Base-by-base conservation (phyloP, 1,140 invertebrate species). In the Campoletis sonorensis region DNA sequence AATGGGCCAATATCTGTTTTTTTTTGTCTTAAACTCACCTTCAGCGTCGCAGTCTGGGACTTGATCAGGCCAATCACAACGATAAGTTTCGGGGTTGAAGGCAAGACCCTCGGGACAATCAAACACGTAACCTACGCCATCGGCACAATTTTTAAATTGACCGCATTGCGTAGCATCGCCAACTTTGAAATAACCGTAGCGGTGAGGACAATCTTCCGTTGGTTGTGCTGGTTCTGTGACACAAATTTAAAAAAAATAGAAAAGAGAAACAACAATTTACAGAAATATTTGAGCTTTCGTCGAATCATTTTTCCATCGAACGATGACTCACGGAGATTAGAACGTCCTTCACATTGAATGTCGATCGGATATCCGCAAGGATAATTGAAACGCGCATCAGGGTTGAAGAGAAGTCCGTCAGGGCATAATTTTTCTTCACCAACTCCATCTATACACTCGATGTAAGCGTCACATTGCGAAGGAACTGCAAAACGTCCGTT, bases 1-100 rank as follows among this genome's bases (percentile, higher is more conserved):
- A 54, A 54, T n/a, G 16, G 16, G 51, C 18, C 1, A 54, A 54
- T 4, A 54, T n/a, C 15, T 18, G 15, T 10, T 45, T 45, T 33
- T 68, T 33, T 33, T 0, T 1, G 30, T 8, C 37, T 33, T 4
- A 0, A 7, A 70, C 81, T 86, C 90, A 95, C 95, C 94, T 94
- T 97, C 96, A 70, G 95, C 95, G 87, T 97, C 95, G 86, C 96
- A 97, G 73, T 95, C 94, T 1, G 92, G 86, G 3, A 96, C 96
- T 84, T 96, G 93, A 91, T 97, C 97, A 0, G 96, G 96, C 97
- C 97, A 98, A 83, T 97, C 96, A 88, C 97, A 98, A 49, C 95
- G 93, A 85, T 96, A 96, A 3, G 91, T 94, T 68, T 95, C 94
- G 10, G 94, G 92, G 87, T 96, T 96, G 89, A 97, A 98, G 8